Base-by-base conservation (phyloP, 2,888 invertebrate genomes). In the Lithophane semibrunnea region DNA sequence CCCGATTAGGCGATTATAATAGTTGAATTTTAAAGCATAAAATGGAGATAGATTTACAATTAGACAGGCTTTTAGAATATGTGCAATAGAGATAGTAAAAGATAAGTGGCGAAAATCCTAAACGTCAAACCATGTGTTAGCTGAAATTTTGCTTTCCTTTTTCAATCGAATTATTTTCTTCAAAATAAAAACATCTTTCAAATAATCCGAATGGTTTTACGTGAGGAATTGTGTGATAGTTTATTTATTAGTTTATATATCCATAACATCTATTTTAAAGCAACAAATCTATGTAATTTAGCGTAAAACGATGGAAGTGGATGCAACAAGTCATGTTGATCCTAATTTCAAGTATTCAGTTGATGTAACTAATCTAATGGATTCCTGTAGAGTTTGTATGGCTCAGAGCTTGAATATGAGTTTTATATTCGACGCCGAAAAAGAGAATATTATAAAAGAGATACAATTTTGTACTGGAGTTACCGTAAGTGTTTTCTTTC, bases 401-500 rank as follows among this genome's bases (percentile, higher is more conserved):
- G 80, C 79, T 44, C 85, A 79, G 16, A 85, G 85, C 37, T 66
- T 78, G 1, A 77, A 88, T 29, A 90, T 92, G 92, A 89, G 60
- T 54, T 70, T 79, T 75, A 86, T 94, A 66, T 94, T 94, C 80
- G 88, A 90, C 10, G 18, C 74, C 0, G 80, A 82, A 37, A 83
- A 77, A 37, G 77, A 77, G 12, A 88, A 86, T 76, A 88, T 92
- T 72, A 65, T 90, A 54, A 87, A 91, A 44, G 90, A 91, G 82
- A 90, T 94, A 44, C 70, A 89, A 21, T 94, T 88, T 81, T 94
- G 94, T 71, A 93, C 94, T 37, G 94, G 94, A 68, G 63, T 94
- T 60, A 78, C 81, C 80, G 94, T 94, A 90, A 91, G 88, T 82
- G 18, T 16, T 24, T 79, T 71, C 0, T 24, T 3, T 37, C 2